Evolutionary conservation across 2,888 invertebrate genomes (phyloP).

Genomic region (Drosophila prolongata): DNA sequence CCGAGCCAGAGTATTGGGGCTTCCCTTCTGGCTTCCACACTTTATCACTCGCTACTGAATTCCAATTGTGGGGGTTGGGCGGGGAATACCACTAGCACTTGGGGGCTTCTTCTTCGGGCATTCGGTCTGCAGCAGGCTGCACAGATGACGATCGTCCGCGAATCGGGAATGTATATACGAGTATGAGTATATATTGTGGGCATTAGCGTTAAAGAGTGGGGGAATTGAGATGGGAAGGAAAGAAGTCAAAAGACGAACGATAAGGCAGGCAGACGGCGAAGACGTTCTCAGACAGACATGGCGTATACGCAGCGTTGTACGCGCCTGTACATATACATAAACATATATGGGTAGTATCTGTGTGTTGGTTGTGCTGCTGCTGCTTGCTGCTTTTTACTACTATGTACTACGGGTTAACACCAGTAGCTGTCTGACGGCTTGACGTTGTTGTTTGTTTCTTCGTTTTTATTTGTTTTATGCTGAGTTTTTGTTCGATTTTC

Average conservation of each 20-base stretch:
- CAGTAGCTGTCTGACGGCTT: constrained; percentile 81
- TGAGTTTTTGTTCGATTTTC: constrained; percentile 61
- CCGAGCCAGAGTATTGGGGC: constrained; percentile 1
- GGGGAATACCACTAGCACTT: constrained; percentile 43
- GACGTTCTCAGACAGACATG: constrained; percentile 52
- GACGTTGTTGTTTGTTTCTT: constrained; percentile 49
- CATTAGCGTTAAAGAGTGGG: constrained; percentile 18
- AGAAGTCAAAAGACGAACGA: constrained; percentile 31
- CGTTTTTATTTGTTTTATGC: constrained; percentile 67
- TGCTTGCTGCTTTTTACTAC: constrained; percentile 58
- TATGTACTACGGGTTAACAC: constrained; percentile 76
- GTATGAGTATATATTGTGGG: not conserved
- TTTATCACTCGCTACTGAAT: constrained; percentile 16
- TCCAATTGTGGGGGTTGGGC: not conserved
- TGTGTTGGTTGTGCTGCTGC: constrained; percentile 4
- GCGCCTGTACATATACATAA: constrained; percentile 13
- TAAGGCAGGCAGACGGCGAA: constrained; percentile 26
- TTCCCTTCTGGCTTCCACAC: not conserved
- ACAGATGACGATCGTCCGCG: constrained; percentile 37
- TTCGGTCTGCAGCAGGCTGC: constrained; percentile 33
- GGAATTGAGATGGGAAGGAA: constrained; percentile 16
- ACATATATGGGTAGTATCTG: constrained; percentile 9
- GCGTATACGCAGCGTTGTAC: constrained; percentile 73
- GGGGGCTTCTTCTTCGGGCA: constrained; percentile 17
- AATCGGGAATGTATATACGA: constrained; percentile 7